Base-by-base conservation (phyloP, 1,140 invertebrate species). In the Yoshiicerus persimilis region DNA sequence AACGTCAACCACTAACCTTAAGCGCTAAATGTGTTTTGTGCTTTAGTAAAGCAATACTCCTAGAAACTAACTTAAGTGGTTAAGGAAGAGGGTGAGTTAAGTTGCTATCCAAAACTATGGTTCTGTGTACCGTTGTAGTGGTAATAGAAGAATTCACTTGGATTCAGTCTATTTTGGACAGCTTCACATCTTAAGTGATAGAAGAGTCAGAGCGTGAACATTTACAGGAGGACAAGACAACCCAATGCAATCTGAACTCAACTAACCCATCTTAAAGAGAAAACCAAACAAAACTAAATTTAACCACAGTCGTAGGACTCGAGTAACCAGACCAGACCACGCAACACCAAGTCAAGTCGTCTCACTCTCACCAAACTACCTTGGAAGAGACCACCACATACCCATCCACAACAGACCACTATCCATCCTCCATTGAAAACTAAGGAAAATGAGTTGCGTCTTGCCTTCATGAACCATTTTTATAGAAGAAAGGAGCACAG, bases 1-100 rank as follows among this genome's bases (percentile, higher is more conserved):
- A 80, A 36, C 70, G 32, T 77, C 70, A 80, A n/a, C 30, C 27
- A 70, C 75, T 80, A 80, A 80, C 75, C 75, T 80, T 80, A 80
- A 80, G 75, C 75, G 32, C 75, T 34, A 80, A 80, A 80, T 36
- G 75, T 38, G 75, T 80, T 80, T 80, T 80, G 30, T 80, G 34
- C 47, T 80, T 3, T 25, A 32, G 30, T 34, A 11, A 77, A 36
- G 32, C 20, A 36, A 70, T 66, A 47, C 64, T 70, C 23, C 9
- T 32, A 23, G 62, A 23, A 23, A n/a, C 62, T n/a, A 27, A 16
- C 75, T 20, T 23, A 20, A 32, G 30, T 27, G 11, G 34, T 5
- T 10, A 36, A 20, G 16, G 32, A 16, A 32, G 75, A 80, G 75
- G 75, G 75, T 80, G 75, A 80, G 20, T 34, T 34, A 32, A 80